Evolutionary conservation across 2,888 invertebrate species (phyloP).

Genomic region (Cerastis rubricosa): DNA sequence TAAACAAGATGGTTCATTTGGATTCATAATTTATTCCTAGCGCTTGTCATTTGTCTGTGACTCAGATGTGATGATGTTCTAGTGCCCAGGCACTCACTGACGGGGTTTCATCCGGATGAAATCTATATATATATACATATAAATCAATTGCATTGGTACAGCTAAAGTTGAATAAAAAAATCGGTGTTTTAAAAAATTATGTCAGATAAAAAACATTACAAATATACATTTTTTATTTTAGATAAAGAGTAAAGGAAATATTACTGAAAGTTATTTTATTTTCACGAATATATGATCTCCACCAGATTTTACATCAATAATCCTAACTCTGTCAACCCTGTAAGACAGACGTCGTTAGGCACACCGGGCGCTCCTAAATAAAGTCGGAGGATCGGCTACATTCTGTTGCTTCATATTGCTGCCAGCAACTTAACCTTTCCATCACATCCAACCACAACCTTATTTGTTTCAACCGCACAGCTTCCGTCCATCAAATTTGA

Average conservation of each 20-base stretch:
- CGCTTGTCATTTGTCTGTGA: background rate
- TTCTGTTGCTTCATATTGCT: conserved; percentile 62
- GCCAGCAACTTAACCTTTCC: conserved; percentile 57
- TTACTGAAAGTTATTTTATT: background rate
- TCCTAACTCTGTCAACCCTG: conserved; percentile 51
- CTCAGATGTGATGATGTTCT: background rate
- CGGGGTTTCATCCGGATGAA: no score
- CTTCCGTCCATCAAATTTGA: conserved; percentile 18
- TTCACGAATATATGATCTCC: background rate
- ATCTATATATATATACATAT: no score
- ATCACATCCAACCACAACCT: conserved; percentile 51
- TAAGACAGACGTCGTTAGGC: conserved; percentile 61
- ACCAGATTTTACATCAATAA: background rate
- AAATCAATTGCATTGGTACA: no score
- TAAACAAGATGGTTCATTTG: background rate
- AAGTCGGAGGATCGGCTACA: conserved; percentile 60
- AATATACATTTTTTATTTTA: background rate
- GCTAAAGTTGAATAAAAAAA: background rate
- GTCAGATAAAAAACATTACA: background rate
- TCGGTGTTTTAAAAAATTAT: background rate
- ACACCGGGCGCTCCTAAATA: conserved; percentile 69
- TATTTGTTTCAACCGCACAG: conserved; percentile 32
- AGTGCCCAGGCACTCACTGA: no score
- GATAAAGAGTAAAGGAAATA: background rate
- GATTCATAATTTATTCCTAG: background rate